Evolutionary conservation across 1,140 invertebrate genomes (phyloP).

Genomic region (Aphelenchoides fujianensis): DNA sequence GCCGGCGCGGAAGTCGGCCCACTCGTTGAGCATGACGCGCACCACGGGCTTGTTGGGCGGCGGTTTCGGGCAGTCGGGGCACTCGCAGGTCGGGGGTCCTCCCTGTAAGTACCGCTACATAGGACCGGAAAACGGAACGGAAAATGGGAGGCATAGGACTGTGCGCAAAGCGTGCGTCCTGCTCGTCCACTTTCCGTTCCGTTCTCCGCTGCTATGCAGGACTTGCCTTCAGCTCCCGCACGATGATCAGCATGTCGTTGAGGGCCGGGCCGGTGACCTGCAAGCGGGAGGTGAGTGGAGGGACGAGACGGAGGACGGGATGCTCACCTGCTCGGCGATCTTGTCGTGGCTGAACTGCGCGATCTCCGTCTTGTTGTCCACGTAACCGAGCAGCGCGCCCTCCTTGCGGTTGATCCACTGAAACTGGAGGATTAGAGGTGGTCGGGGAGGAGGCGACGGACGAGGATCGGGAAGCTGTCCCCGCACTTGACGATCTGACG

Average conservation of each 20-base stretch:
- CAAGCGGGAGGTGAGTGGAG: too few species aligned
- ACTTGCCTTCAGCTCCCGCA: too few species aligned
- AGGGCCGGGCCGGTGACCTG: neutral
- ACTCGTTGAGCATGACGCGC: conserved; percentile 46
- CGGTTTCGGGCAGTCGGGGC: conserved; percentile 32
- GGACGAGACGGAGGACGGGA: conserved; percentile 4
- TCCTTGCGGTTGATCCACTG: conserved; percentile 40
- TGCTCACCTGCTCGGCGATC: conserved; percentile 32
- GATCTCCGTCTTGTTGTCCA: conserved; percentile 52
- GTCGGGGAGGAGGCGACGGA: conserved; percentile 25
- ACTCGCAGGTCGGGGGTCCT: conserved; percentile 45
- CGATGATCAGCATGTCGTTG: neutral
- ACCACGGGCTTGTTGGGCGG: conserved; percentile 18
- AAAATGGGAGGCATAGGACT: too few species aligned
- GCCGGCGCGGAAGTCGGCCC: conserved; percentile 46
- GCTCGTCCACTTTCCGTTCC: too few species aligned
- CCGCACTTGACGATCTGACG: conserved; percentile 48
- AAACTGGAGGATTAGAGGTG: too few species aligned
- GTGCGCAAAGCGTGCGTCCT: too few species aligned
- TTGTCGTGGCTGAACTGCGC: conserved; percentile 45
- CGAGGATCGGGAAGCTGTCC: conserved; percentile 45
- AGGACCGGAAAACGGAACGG: too few species aligned
- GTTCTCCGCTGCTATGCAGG: too few species aligned
- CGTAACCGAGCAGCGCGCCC: conserved; percentile 42
- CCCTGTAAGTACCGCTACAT: neutral